These are phyloP conservation scores for Ophiothrix spiculata DNA, from an alignment of 35 echinoderm and acorn worm species.

Conservation along the genomic window DNA sequence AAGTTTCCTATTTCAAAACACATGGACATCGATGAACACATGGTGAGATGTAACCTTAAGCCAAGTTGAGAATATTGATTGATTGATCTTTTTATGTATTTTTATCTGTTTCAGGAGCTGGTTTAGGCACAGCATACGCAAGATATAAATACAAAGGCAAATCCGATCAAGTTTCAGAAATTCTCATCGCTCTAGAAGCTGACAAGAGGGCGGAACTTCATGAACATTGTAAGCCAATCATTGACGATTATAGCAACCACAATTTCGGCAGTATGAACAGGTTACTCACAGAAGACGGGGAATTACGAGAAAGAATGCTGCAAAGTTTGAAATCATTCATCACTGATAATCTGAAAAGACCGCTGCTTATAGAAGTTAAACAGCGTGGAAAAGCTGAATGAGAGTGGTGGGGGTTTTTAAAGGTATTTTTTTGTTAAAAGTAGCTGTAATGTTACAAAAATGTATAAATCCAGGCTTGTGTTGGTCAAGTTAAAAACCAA, in stretches of 20 bases:
- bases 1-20: too few species aligned
- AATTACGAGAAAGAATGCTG: slow-evolving; percentile 68
- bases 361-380: slow-evolving; percentile 46
- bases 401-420: neutral
- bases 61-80: too few species aligned
- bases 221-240: slow-evolving; percentile 40
- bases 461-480: too few species aligned
- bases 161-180: slow-evolving; percentile 51
- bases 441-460: too few species aligned
- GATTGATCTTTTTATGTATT: neutral
- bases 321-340: slow-evolving; percentile 60
- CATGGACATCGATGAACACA: too few species aligned
- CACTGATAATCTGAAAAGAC: slow-evolving; percentile 64
- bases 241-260: slow-evolving; percentile 53
- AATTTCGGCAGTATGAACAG: slow-evolving; percentile 51
- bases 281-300: slow-evolving; percentile 64
- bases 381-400: slow-evolving; percentile 88
- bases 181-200: slow-evolving; percentile 55
- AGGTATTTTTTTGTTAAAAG: neutral
- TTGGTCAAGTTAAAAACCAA: too few species aligned
- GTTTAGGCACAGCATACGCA: slow-evolving; percentile 57
- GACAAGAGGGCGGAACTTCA: slow-evolving; percentile 69
- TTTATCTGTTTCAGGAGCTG: slow-evolving; percentile 53
- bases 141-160: slow-evolving; percentile 80
- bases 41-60: too few species aligned